phyloP scores from a whole-genome alignment of 2,113 vertebrate species.

The Lamprologus tigripictilis region DNA sequence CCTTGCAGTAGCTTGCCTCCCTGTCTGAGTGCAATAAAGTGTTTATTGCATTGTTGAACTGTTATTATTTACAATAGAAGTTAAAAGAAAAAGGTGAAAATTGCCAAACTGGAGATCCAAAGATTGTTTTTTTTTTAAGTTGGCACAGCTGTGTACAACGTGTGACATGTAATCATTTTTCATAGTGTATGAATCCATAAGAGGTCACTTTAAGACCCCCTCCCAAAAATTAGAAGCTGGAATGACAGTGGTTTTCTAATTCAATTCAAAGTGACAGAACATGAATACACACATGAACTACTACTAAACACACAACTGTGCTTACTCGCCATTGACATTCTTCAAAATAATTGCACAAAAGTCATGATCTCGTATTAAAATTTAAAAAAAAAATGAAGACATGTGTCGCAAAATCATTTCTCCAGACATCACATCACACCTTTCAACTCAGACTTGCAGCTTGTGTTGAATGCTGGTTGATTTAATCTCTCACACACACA shows the following conservation, averaged over 20 bases:
- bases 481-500: neutral
- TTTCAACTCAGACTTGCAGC: neutral
- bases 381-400: neutral
- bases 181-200: slow-evolving; percentile 1
- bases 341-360: neutral
- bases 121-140: neutral
- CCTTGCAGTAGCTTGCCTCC: slow-evolving; percentile 45
- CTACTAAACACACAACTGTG: slow-evolving; percentile 30
- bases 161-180: neutral
- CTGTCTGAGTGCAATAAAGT: slow-evolving; percentile 58
- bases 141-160: slow-evolving; percentile 21
- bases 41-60: slow-evolving; percentile 64
- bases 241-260: neutral
- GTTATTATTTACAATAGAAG: slow-evolving; percentile 60
- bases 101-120: neutral
- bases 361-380: neutral
- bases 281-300: slow-evolving; percentile 17
- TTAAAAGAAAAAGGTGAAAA: slow-evolving; percentile 1
- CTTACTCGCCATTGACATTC: neutral
- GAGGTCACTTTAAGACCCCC: neutral
- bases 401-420: neutral
- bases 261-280: slow-evolving; percentile 30
- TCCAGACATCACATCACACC: neutral
- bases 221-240: neutral
- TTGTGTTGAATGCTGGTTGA: slow-evolving; percentile 46